Evolutionary conservation across 2,888 invertebrate genomes (phyloP), one percentile per base, ranked within the genome.

Genomic region (Spisula subtruncata): DNA sequence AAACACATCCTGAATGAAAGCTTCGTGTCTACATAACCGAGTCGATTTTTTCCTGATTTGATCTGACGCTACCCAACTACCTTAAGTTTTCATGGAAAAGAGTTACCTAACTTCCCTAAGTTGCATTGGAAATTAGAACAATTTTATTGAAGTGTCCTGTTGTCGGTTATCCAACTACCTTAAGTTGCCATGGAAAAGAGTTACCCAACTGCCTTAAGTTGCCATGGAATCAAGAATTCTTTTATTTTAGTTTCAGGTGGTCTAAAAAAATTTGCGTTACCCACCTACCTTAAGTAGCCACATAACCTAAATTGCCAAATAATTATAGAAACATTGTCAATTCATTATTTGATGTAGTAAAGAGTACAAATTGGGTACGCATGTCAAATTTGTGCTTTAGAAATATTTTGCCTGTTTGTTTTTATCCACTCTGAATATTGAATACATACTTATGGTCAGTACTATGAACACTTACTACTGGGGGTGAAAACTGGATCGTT

Each of bases 1-100:
- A 35, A 75, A 75, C 75, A 75, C 75, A 75, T 32, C 5, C 16
- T 75, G 75, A 18, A 75, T 75, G 75, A 29, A 75, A 35, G 75
- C 16, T 35, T 75, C 12, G 16, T 32, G 32, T 75, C 25, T 25
- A 12, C 25, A 66, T 66, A 66, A 66, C 16, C 14, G 6, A 51
- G 16, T 51, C 51, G 14, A 8, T 66, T 60, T 66, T 25, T 8
- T 8, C 5, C n/a, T n/a, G n/a, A n/a, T n/a, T n/a, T n/a, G n/a
- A n/a, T n/a, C n/a, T n/a, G n/a, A n/a, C 12, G 10, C 10, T 25
- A 25, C 25, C 8, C n/a, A n/a, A n/a, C n/a, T n/a, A n/a, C n/a
- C n/a, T n/a, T n/a, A n/a, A n/a, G n/a, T n/a, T n/a, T n/a, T n/a
- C n/a, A n/a, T n/a, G n/a, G n/a, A n/a, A n/a, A n/a, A n/a, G n/a